A percentile compares a stretch with the other conserved stretches of the same genome.
phyloP scores from a whole-genome alignment of 2,797 vertebrate genomes.

The Myiotriccus ornatus region DNA sequence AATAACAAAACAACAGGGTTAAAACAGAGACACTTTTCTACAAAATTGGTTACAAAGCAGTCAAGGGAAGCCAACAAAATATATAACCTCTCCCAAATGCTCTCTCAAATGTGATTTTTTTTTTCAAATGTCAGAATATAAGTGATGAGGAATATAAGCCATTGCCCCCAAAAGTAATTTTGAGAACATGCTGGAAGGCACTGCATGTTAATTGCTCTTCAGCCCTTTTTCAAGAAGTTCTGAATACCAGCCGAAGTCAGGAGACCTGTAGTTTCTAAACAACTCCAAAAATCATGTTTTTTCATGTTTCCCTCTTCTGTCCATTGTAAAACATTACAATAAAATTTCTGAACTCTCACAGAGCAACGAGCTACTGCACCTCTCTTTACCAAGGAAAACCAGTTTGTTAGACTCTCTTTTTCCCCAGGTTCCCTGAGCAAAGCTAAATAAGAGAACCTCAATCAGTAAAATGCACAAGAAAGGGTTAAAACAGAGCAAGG shows the following conservation, averaged over 20 bases:
- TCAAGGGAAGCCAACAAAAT: not conserved
- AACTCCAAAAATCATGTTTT: not conserved
- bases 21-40: not conserved
- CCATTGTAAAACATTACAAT: not conserved
- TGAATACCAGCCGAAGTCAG: not conserved
- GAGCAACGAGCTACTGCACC: not conserved
- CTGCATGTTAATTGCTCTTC: not conserved
- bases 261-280: not conserved
- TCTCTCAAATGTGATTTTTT: not conserved
- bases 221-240: not conserved
- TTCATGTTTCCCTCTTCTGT: not conserved
- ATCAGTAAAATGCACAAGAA: not conserved
- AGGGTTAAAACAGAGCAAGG: not conserved
- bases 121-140: not conserved
- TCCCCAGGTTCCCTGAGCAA: not conserved
- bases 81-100: not conserved
- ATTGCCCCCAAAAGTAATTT: not conserved
- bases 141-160: not conserved
- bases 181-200: not conserved
- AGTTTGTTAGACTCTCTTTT: not conserved
- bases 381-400: not conserved
- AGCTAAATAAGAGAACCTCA: not conserved
- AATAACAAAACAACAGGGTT: not conserved
- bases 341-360: not conserved
- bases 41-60: not conserved